Evolutionary conservation across 2,888 invertebrate species (phyloP).

Genomic region (Myopa tessellatipennis): DNA sequence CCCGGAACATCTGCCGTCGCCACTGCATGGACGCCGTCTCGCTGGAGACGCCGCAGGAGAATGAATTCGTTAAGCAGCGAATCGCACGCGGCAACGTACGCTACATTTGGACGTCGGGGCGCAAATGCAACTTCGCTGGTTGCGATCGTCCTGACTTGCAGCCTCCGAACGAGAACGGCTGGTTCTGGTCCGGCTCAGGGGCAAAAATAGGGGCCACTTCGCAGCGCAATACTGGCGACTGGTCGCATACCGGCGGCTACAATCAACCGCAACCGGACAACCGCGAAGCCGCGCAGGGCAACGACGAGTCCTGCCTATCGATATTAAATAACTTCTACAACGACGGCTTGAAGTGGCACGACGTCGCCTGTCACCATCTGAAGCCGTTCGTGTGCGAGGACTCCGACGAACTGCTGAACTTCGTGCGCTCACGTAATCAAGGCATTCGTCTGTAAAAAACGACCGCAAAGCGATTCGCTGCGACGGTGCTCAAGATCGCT

Average conservation of each 20-base stretch:
- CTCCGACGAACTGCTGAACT: slow-evolving; percentile 89
- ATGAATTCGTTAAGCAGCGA: slow-evolving; percentile 89
- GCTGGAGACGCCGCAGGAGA: slow-evolving; percentile 89
- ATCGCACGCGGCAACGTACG: slow-evolving; percentile 81
- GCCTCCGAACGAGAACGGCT: slow-evolving; percentile 87
- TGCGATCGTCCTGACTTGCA: slow-evolving; percentile 85
- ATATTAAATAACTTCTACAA: slow-evolving; percentile 93
- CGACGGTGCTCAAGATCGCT: slow-evolving; percentile 6
- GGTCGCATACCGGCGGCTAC: slow-evolving; percentile 89
- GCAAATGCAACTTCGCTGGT: slow-evolving; percentile 92
- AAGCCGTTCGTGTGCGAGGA: slow-evolving; percentile 92
- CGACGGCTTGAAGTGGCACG: slow-evolving; percentile 88
- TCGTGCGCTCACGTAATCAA: slow-evolving; percentile 89
- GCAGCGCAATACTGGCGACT: slow-evolving; percentile 89
- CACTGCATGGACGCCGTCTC: slow-evolving; percentile 96
- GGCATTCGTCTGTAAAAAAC: slow-evolving; percentile 79
- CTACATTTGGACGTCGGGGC: slow-evolving; percentile 92
- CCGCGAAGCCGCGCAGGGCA: slow-evolving; percentile 90
- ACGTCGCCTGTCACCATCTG: slow-evolving; percentile 86
- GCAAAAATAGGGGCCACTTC: slow-evolving; percentile 91
- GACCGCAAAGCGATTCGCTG: neutral
- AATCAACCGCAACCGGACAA: slow-evolving; percentile 91
- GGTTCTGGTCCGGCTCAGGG: slow-evolving; percentile 96
- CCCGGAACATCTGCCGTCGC: slow-evolving; percentile 89
- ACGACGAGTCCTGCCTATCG: slow-evolving; percentile 90